Evolutionary conservation across 2,113 vertebrate species (phyloP).

Genomic region (Callipepla squamata): DNA sequence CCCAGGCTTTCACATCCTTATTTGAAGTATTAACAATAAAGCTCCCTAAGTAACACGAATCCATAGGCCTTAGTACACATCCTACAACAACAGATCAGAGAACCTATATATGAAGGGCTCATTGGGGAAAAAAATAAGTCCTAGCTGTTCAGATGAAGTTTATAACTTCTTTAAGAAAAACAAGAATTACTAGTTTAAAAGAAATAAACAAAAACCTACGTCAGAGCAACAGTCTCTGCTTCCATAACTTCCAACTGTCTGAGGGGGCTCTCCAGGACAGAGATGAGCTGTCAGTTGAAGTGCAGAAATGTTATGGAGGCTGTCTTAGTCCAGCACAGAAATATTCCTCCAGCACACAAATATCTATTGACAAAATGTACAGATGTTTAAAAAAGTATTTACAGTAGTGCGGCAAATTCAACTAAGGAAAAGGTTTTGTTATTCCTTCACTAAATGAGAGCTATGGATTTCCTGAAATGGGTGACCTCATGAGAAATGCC

Average conservation of each 20-base stretch:
- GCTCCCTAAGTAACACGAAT: slow-evolving; percentile 57
- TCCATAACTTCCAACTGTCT: slow-evolving; percentile 19
- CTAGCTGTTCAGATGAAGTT: slow-evolving; percentile 22
- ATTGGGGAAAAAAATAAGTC: background rate
- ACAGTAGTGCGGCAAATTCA: slow-evolving; percentile 65
- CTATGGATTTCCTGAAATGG: slow-evolving; percentile 5
- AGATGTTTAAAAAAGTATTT: slow-evolving; percentile 71
- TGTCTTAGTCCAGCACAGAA: slow-evolving; percentile 40
- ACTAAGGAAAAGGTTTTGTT: slow-evolving; percentile 6
- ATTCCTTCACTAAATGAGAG: slow-evolving; percentile 31
- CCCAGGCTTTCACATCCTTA: slow-evolving; percentile 41
- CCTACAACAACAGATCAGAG: slow-evolving; percentile 20
- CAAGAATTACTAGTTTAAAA: slow-evolving; percentile 25
- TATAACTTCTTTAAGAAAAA: slow-evolving; percentile 69
- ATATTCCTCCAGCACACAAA: slow-evolving; percentile 13
- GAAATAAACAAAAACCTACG: background rate
- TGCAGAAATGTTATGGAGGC: slow-evolving; percentile 44
- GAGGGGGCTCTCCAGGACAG: background rate
- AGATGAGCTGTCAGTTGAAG: slow-evolving; percentile 37
- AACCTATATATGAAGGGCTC: slow-evolving; percentile 13
- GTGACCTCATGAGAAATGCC: slow-evolving; percentile 33
- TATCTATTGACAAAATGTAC: slow-evolving; percentile 49
- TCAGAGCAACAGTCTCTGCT: slow-evolving; percentile 53
- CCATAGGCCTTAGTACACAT: background rate
- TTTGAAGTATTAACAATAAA: slow-evolving; percentile 9